A percentile compares a stretch with the other conserved stretches of the same genome.
Evolutionary conservation across 2,113 vertebrate species (phyloP).

Genomic region (Salvator merianae): DNA sequence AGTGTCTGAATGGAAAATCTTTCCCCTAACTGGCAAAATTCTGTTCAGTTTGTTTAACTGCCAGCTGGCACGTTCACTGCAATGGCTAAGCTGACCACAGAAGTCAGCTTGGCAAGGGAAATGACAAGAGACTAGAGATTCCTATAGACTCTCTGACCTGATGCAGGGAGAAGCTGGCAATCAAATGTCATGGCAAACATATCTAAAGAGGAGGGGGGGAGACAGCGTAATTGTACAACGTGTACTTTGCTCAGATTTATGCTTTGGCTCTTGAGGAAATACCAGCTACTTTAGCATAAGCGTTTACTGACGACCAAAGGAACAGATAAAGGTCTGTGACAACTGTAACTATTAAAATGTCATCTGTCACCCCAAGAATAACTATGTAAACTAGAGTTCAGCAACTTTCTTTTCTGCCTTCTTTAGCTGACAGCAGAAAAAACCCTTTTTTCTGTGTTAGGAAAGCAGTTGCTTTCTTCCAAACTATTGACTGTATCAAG

Average conservation of each 20-base stretch:
- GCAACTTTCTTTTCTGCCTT: neutral
- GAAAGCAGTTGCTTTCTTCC: neutral
- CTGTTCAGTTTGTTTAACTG: neutral
- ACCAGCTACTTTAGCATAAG: neutral
- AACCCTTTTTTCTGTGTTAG: neutral
- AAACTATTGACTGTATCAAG: neutral
- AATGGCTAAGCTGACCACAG: neutral
- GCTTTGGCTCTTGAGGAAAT: neutral
- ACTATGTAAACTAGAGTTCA: neutral
- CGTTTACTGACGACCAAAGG: neutral
- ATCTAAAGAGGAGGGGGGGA: neutral
- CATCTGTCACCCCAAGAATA: neutral
- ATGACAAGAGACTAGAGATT: neutral
- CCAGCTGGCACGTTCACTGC: neutral
- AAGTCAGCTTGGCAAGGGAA: neutral
- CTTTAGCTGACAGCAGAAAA: neutral
- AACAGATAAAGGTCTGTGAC: neutral
- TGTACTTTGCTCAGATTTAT: constrained; percentile 11
- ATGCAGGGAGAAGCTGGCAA: neutral
- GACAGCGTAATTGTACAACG: neutral
- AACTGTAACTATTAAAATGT: constrained; percentile 3
- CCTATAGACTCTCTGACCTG: accelerated
- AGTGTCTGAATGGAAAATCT: neutral
- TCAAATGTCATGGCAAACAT: neutral
- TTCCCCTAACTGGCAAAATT: neutral